Base-by-base conservation (phyloP, 2,888 invertebrate species). In the Diploptera punctata region DNA sequence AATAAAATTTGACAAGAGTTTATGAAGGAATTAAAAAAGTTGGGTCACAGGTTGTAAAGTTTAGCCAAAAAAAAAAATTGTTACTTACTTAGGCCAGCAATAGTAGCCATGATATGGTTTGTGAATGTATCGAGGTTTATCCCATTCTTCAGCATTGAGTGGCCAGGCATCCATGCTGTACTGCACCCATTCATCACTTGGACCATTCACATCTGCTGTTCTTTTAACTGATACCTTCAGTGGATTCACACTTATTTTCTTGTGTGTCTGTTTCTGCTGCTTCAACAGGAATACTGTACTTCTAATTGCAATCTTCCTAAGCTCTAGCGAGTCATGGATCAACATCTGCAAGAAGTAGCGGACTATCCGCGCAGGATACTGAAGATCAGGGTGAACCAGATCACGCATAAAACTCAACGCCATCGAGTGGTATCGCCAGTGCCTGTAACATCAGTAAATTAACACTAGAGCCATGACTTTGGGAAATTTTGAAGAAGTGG, bases 401-500 rank as follows among this genome's bases (percentile, higher is more conserved):
- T 89, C 86, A 1, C 88, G 87, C 9, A 96, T 83, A 83, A 95
- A 89, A 75, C 89, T 88, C 81, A 94, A 87, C 0, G 91, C 91
- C 81, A 95, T 87, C 76, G 90, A 87, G 67, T 91, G 87, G 76
- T 94, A 93, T 62, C 94, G 89, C 97, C 97, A 96, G 80, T 93
- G 93, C 24, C 92, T 91, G 79, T 61, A 82, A 78, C 67, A 74
- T 68, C n/a, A 38, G 16, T 18, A 26, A 68, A 18, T 13, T 2
- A 29, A 21, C 26, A 47, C 16, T n/a, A n/a, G n/a, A n/a, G n/a
- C n/a, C n/a, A n/a, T n/a, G n/a, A n/a, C n/a, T n/a, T n/a, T n/a
- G n/a, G n/a, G n/a, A n/a, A n/a, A n/a, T n/a, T n/a, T n/a, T n/a
- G n/a, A n/a, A n/a, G n/a, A n/a, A n/a, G n/a, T n/a, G n/a, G n/a